These are phyloP conservation scores for Xyliphius kryptos DNA, from an alignment of 2,113 vertebrate genomes.

Conservation along the genomic window DNA sequence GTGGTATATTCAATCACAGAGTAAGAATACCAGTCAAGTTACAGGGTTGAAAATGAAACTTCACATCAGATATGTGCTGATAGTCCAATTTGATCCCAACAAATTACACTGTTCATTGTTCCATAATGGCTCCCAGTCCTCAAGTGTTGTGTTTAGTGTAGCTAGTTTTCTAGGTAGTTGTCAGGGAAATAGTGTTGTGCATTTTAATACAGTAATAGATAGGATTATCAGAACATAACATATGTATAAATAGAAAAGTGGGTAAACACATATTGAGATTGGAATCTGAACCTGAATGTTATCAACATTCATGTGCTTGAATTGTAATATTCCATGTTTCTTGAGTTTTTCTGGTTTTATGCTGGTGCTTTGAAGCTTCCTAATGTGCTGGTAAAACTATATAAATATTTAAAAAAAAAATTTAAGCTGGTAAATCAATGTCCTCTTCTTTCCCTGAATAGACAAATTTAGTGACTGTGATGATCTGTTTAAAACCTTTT, in stretches of 20 bases:
- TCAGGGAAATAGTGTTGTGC: no score
- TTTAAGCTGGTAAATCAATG: neutral
- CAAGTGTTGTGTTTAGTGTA: no score
- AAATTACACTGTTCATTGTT: no score
- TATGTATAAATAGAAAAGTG: slow-evolving; percentile 39
- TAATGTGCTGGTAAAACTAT: slow-evolving; percentile 1
- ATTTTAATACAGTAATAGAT: no score
- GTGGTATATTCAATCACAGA: slow-evolving; percentile 61
- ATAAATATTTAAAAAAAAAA: neutral
- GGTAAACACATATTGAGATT: slow-evolving; percentile 48
- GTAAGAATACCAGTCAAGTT: slow-evolving; percentile 39
- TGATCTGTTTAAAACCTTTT: neutral
- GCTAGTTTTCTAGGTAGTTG: no score
- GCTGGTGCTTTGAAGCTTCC: slow-evolving; percentile 25
- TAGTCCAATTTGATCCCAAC: neutral
- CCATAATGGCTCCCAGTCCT: no score
- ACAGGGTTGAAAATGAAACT: slow-evolving; percentile 1
- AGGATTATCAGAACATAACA: slow-evolving; percentile 12
- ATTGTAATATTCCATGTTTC: neutral
- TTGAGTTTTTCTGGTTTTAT: neutral
- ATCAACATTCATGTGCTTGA: neutral
- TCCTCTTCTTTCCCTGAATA: slow-evolving; percentile 3
- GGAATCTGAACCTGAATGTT: neutral
- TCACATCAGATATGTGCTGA: slow-evolving; percentile 7
- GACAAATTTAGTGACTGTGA: neutral